Percentiles rank a stretch among this genome's conserved stretches.
These are phyloP conservation scores for Heliconius erato DNA, from an alignment of 2,888 invertebrate species.

Conservation along the genomic window DNA sequence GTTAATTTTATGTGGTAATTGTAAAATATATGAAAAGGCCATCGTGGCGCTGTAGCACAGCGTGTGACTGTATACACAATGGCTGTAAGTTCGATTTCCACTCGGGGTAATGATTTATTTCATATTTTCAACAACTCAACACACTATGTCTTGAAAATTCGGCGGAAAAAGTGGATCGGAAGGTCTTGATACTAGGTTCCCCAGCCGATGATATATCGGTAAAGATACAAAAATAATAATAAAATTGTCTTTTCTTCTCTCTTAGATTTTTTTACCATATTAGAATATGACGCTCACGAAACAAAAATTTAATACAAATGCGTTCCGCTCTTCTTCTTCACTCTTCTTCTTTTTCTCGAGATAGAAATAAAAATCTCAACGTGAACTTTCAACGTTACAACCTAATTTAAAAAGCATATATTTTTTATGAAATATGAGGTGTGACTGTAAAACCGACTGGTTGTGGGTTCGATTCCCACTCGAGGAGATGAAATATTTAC, in stretches of 20 bases:
- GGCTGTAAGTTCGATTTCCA: too few species aligned
- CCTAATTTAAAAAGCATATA: constrained; percentile 4
- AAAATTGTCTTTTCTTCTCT: not conserved
- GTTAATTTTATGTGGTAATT: not conserved
- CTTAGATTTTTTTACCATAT: not conserved
- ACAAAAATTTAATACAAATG: not conserved
- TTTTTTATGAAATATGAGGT: too few species aligned
- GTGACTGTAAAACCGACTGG: too few species aligned
- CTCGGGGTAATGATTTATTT: too few species aligned
- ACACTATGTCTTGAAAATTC: not conserved
- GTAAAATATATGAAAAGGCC: not conserved
- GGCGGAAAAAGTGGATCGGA: not conserved
- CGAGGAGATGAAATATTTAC: too few species aligned
- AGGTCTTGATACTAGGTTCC: too few species aligned
- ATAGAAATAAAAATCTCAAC: constrained; percentile 1
- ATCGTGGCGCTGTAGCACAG: not conserved
- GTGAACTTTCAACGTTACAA: not conserved
- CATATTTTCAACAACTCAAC: not conserved
- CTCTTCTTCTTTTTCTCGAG: not conserved
- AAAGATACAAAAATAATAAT: too few species aligned
- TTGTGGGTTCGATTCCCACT: too few species aligned
- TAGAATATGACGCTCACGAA: not conserved
- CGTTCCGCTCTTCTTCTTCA: not conserved
- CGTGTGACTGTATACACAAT: not conserved
- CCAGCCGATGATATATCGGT: too few species aligned